phyloP scores from a whole-genome alignment of 2,113 vertebrate species.

The Andinoacara biseriatus region DNA sequence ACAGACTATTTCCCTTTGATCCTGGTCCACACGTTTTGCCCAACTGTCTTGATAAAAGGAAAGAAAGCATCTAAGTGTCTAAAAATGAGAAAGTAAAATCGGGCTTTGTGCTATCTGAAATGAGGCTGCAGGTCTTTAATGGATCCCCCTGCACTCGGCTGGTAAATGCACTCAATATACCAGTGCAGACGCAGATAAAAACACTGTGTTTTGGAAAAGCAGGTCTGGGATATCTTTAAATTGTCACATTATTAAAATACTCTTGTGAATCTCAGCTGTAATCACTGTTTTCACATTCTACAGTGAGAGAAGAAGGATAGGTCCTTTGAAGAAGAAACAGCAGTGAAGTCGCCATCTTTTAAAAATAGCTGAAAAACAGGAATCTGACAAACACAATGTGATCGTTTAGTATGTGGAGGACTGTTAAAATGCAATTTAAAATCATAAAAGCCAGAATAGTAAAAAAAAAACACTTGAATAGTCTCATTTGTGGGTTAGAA shows the following conservation, averaged over 20 bases:
- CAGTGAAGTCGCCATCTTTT: not conserved
- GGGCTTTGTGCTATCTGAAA: not conserved
- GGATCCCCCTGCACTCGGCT: not conserved
- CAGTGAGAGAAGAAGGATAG: slow-evolving; percentile 37
- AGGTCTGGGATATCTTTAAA: not conserved
- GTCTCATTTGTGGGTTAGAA: not conserved
- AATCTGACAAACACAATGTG: slow-evolving; percentile 10
- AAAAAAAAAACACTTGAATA: not conserved
- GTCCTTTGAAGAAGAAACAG: slow-evolving; percentile 7
- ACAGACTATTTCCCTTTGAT: not conserved
- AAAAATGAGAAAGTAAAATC: not conserved
- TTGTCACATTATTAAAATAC: slow-evolving; percentile 40
- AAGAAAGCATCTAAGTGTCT: not conserved
- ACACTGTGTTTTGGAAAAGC: slow-evolving; percentile 19
- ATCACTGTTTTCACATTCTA: slow-evolving; percentile 50
- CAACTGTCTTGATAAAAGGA: not conserved
- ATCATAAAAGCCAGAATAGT: not conserved
- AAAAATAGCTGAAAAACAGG: not conserved
- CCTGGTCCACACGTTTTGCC: not conserved
- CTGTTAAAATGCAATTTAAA: slow-evolving; percentile 25
- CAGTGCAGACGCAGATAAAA: slow-evolving; percentile 24
- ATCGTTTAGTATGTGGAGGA: not conserved
- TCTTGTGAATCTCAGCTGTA: slow-evolving; percentile 11
- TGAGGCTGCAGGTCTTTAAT: not conserved
- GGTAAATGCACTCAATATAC: not conserved